Conservation (phyloP, 2,888 invertebrate species). For the Amiota mariae region DNA sequence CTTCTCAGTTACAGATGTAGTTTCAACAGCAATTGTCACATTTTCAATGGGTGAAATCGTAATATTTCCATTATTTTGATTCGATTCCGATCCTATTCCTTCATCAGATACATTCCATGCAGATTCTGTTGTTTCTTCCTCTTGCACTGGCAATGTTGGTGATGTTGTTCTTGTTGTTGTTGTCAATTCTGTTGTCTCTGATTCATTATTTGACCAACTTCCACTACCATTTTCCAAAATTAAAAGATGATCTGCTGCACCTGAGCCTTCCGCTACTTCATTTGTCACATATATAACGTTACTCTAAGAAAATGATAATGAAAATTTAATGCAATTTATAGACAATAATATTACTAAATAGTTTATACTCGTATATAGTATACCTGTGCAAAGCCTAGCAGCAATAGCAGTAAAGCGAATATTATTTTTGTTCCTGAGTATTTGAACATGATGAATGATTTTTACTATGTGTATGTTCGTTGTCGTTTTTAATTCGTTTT, state of each 20-base stretch:
- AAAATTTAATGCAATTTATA: too few relatives aligned
- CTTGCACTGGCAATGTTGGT: background rate
- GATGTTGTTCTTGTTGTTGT: too few relatives aligned
- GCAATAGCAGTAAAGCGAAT: slow-evolving; percentile 45
- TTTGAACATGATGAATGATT: slow-evolving; percentile 7
- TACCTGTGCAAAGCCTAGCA: slow-evolving; percentile 46
- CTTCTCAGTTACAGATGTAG: background rate
- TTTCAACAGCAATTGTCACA: background rate
- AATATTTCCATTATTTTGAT: background rate
- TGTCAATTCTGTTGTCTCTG: background rate
- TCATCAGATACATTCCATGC: background rate
- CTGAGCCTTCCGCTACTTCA: too few relatives aligned
- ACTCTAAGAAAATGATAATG: too few relatives aligned
- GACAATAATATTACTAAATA: too few relatives aligned
- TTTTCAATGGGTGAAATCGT: too few relatives aligned
- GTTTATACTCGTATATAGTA: too few relatives aligned
- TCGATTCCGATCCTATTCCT: background rate
- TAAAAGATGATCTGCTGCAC: too few relatives aligned
- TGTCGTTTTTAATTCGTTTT: slow-evolving; percentile 13
- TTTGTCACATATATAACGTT: too few relatives aligned
- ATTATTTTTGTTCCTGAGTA: background rate
- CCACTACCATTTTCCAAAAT: too few relatives aligned
- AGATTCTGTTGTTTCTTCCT: background rate
- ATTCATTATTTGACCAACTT: background rate
- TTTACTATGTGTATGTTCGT: slow-evolving; percentile 9